Conservation (phyloP, 2,113 vertebrate species). For the Plecturocebus donacophilus region DNA sequence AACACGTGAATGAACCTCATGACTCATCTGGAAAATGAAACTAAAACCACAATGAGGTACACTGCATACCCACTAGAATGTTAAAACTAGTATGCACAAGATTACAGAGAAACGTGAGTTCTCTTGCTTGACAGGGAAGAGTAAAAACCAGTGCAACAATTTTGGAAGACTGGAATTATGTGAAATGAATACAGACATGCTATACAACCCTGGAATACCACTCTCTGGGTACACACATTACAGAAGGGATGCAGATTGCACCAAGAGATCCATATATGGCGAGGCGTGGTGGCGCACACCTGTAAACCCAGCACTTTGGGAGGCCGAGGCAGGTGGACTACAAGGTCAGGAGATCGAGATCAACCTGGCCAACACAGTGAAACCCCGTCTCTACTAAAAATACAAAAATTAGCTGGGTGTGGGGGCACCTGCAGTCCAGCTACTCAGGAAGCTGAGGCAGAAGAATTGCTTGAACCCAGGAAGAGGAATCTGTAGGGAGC, state of each 20-base stretch:
- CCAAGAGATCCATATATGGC: neutral
- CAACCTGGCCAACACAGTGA: no score
- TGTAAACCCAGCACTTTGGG: no score
- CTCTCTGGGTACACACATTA: neutral
- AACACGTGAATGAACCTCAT: neutral
- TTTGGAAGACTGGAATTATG: neutral
- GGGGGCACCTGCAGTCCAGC: no score
- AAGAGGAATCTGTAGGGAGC: no score
- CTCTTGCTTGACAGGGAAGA: neutral
- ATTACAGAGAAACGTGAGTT: neutral
- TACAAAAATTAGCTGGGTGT: no score
- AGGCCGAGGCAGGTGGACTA: no score
- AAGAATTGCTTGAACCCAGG: no score
- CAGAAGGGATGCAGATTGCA: neutral
- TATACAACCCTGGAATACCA: neutral
- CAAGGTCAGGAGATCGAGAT: no score
- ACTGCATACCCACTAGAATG: neutral
- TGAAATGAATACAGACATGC: neutral
- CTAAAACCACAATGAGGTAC: neutral
- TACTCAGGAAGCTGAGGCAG: no score
- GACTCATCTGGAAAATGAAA: neutral
- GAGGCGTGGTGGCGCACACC: no score
- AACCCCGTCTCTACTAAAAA: no score
- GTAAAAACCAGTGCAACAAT: neutral
- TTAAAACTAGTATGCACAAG: neutral